Evolutionary conservation across 2,888 invertebrate genomes (phyloP), one percentile per base, ranked within the genome.

Genomic region (Drosophila kambysellisi): DNA sequence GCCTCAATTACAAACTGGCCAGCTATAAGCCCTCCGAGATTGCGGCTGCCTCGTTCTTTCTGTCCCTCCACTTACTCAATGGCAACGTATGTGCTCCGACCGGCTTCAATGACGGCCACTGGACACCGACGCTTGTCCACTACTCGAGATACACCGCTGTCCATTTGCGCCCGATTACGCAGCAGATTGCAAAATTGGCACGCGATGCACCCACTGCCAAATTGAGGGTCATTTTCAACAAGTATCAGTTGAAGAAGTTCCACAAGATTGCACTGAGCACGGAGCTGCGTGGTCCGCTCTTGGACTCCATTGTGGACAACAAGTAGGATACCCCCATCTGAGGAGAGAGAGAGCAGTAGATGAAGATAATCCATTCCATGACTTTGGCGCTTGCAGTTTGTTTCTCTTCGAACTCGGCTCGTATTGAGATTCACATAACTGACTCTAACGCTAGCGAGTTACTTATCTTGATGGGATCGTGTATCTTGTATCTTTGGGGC

Each of bases 1-100:
- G 98, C 52, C 93, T 97, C 11, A 97, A 98, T 70, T 97, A 98
- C 91, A 94, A 95, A 15, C 94, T 98, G 94, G 95, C 96, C 25
- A 95, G 96, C 87, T 95, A 96, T 88, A 94, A 95, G 69, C 98
- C 99, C 0, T 99, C 99, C 0, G 94, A 97, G 82, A 88, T 93
- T 79, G 93, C 91, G 30, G 93, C 93, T 20, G 90, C 92, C 12
- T 92, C 93, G 8, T 77, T 92, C 9, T 92, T 91, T 48, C 82
- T 93, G 2, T 86, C 93, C 15, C 79, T 93, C 56, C 91, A 91
- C 68, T 77, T 93, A 53, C 75, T 92, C 7, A 92, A 92, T 61
- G 89, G 87, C 37, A 89, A 91, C 17, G 81, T 92, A 37, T 72
- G 75, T 15, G 67, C 63, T 1, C 65, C 77, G 32, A 82, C 75